Base-by-base conservation (phyloP, 2,113 vertebrate genomes). In the Pantherophis guttatus region DNA sequence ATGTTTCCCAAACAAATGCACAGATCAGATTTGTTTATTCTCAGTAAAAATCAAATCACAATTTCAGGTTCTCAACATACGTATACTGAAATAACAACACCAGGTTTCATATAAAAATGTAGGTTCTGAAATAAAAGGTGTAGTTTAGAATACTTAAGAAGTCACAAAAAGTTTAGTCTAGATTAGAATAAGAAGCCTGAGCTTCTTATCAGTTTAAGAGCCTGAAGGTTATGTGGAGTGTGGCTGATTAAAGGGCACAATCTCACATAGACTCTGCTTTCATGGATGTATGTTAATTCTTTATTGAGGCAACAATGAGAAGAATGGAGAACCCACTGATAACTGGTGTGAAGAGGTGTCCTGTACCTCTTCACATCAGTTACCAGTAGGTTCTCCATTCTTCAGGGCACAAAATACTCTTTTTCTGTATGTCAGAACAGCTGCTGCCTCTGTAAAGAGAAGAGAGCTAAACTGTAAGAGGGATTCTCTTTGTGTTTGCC, bases 381-480 rank as follows among this genome's bases (percentile, higher is more conserved):
- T 91, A 81, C 87, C 94, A 93, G 62, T 9, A 62, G 0, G 0
- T 89, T 58, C 0, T 23, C 17, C 52, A 24, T 90, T 21, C 58
- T 58, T 26, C 0, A 65, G 11, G 26, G 3, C 62, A 86, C 24
- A 86, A 87, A 95, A 93, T 75, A 85, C 85, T 7, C 1, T 13
- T 33, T 59, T 65, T 85, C 6, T 26, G 24, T 15, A 26, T 59
- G n/a, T 88, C 93, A 94, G 94, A 93, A 93, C 59, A 54, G 93
- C 88, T 94, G 94, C 89, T 93, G 92, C 58, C 90, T 53, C 7
- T 88, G 75, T 70, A 29, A 95, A 21, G 24, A 86, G 90, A 54
- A 94, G 62, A 89, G 87, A 86, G 65, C n/a, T 94, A 29, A 39
- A 52, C 55, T 93, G 94, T 93, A 92, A 88, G 44, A 52, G 70